A percentile compares a stretch with the other conserved stretches of the same genome.
These are phyloP conservation scores for Bimastos eiseni DNA, from an alignment of 2,888 invertebrate genomes.

Conservation along the genomic window DNA sequence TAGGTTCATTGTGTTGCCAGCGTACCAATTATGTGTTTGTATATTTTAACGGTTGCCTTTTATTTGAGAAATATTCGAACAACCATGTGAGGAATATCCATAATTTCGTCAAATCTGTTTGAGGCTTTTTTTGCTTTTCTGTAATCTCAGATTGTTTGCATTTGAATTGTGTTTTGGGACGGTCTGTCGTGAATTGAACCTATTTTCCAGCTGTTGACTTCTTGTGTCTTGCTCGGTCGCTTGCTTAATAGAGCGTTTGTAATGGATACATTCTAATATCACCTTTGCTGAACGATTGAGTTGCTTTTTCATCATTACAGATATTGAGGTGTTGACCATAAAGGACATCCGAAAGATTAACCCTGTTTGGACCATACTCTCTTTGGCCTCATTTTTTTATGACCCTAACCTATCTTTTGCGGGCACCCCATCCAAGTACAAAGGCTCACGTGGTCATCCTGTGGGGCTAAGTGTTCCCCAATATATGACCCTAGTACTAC, in stretches of 20 bases:
- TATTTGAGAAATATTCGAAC: neutral
- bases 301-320: neutral
- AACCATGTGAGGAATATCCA: neutral
- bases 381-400: too few relatives aligned
- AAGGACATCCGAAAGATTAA: too few relatives aligned
- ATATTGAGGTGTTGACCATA: neutral
- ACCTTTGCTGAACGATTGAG: neutral
- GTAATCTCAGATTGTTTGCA: slow-evolving; percentile 5
- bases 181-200: neutral
- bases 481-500: too few relatives aligned
- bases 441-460: too few relatives aligned
- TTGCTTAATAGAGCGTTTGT: neutral
- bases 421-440: too few relatives aligned
- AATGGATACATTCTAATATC: neutral
- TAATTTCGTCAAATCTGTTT: neutral
- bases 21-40: neutral
- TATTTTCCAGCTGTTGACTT: neutral
- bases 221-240: neutral
- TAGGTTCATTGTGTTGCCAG: neutral
- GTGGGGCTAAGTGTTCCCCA: too few relatives aligned
- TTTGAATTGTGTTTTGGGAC: neutral
- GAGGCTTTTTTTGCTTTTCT: neutral
- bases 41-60: neutral
- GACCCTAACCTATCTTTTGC: too few relatives aligned
- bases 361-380: too few relatives aligned